phyloP scores from a whole-genome alignment of 2,888 invertebrate genomes.

The Anthrax anthrax region DNA sequence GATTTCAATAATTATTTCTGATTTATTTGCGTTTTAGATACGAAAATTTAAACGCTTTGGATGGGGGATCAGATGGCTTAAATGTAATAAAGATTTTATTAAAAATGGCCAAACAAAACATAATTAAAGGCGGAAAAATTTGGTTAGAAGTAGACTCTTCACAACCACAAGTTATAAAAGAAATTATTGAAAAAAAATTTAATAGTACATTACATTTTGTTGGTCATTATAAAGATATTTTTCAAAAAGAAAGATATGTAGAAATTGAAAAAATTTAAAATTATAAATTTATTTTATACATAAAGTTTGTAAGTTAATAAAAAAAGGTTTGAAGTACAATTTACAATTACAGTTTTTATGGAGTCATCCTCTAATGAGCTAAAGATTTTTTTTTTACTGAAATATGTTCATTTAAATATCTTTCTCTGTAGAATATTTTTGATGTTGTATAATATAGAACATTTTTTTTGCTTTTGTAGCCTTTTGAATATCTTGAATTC shows the following conservation, averaged over 20 bases:
- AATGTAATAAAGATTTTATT: slow-evolving; percentile 42
- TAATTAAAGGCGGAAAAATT: slow-evolving; percentile 37
- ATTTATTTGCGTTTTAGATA: slow-evolving; percentile 35
- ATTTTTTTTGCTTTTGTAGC: too few species aligned
- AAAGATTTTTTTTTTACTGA: too few species aligned
- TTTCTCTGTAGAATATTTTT: too few species aligned
- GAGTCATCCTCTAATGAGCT: too few species aligned
- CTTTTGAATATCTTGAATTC: too few species aligned
- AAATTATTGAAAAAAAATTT: slow-evolving; percentile 33
- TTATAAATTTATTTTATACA: too few species aligned
- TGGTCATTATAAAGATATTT: slow-evolving; percentile 38
- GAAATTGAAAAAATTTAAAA: slow-evolving; percentile 31
- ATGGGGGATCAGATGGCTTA: slow-evolving; percentile 51
- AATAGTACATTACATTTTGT: slow-evolving; percentile 29
- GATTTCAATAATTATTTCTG: background rate
- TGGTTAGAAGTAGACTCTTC: slow-evolving; percentile 44
- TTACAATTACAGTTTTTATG: too few species aligned
- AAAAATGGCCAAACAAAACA: slow-evolving; percentile 35
- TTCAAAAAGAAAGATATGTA: slow-evolving; percentile 42
- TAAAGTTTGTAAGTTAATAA: too few species aligned
- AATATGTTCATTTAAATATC: too few species aligned
- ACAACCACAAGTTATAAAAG: slow-evolving; percentile 38
- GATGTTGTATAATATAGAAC: too few species aligned
- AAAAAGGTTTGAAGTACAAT: too few species aligned
- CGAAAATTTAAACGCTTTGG: slow-evolving; percentile 47